Percentiles rank a stretch among this genome's conserved stretches.
phyloP scores from a whole-genome alignment of 2,888 invertebrate genomes.

The Hesperia comma region DNA sequence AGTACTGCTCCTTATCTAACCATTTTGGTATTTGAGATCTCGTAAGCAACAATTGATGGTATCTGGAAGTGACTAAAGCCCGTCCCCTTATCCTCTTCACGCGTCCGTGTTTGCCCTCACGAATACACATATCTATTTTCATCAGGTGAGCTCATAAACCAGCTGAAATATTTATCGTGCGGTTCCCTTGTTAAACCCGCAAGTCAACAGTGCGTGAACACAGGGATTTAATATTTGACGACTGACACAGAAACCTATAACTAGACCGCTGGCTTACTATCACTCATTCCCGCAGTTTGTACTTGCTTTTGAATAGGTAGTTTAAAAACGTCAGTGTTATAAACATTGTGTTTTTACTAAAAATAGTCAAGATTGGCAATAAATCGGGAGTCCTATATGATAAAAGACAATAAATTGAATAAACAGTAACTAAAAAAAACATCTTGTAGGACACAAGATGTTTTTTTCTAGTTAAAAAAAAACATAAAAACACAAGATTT shows the following conservation, averaged over 20 bases:
- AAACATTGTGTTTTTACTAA: too few relatives aligned
- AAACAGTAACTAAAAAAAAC: too few relatives aligned
- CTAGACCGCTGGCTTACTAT: conserved; percentile 48
- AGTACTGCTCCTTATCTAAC: too few relatives aligned
- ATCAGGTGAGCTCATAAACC: conserved; percentile 9
- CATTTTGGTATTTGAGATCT: too few relatives aligned
- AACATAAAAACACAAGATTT: too few relatives aligned
- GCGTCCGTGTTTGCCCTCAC: neutral
- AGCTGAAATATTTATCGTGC: conserved; percentile 1
- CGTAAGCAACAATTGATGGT: too few relatives aligned
- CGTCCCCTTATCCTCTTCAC: neutral
- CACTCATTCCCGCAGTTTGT: conserved; percentile 9
- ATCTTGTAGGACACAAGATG: too few relatives aligned
- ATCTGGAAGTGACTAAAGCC: neutral
- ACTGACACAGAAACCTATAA: conserved; percentile 50
- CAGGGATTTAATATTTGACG: conserved; percentile 36
- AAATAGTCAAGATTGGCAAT: too few relatives aligned
- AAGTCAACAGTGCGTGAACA: conserved; percentile 26
- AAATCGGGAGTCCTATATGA: too few relatives aligned
- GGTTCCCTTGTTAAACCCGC: conserved; percentile 14
- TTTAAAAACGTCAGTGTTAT: too few relatives aligned
- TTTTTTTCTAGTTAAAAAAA: too few relatives aligned
- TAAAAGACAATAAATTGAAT: too few relatives aligned
- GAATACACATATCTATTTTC: conserved; percentile 2
- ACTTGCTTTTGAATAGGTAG: conserved; percentile 9